Evolutionary conservation across 2,113 vertebrate genomes (phyloP).

Genomic region (Podocnemis expansa): DNA sequence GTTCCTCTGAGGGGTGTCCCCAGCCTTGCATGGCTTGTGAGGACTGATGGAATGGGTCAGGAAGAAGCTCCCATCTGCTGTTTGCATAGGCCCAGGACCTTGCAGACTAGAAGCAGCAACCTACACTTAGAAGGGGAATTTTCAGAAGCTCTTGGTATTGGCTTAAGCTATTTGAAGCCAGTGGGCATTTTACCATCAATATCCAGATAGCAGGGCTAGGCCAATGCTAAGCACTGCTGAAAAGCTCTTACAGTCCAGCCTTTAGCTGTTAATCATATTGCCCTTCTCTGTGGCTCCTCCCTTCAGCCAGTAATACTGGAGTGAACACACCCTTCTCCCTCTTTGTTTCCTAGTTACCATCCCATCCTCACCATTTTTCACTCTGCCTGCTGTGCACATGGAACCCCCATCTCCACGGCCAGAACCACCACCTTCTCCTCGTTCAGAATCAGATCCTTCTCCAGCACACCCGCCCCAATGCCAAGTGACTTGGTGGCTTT

Average conservation of each 20-base stretch:
- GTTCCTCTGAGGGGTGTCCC: not conserved
- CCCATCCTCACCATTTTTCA: not conserved
- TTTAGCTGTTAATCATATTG: not conserved
- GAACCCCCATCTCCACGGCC: not conserved
- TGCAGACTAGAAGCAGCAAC: not conserved
- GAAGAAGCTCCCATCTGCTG: not conserved
- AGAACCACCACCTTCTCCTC: not conserved
- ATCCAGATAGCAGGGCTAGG: not conserved
- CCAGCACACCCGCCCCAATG: not conserved
- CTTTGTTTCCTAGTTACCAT: not conserved
- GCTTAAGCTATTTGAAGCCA: not conserved
- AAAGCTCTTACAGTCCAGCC: not conserved
- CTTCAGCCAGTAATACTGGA: not conserved
- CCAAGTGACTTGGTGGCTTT: not conserved
- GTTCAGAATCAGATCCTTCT: not conserved
- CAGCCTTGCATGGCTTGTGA: not conserved
- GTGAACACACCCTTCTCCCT: not conserved
- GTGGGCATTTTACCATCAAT: not conserved
- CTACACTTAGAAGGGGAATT: not conserved
- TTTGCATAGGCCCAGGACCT: not conserved
- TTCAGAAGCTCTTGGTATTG: not conserved
- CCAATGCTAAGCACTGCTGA: rapidly evolving
- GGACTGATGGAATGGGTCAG: not conserved
- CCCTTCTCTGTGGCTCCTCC: not conserved
- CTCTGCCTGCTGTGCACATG: rapidly evolving